Conservation (phyloP, 1,140 invertebrate genomes). For the Pantala flavescens region DNA sequence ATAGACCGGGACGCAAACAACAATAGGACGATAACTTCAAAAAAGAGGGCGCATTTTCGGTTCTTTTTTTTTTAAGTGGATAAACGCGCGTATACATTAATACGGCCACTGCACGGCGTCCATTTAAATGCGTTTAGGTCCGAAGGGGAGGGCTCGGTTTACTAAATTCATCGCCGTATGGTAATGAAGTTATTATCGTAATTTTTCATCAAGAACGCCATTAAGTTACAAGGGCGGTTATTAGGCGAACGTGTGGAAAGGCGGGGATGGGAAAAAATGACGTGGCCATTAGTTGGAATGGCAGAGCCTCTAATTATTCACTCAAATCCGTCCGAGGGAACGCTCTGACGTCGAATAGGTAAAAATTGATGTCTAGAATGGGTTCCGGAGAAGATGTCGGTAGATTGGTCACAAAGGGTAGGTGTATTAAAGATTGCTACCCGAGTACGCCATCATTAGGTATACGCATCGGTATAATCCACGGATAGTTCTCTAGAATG, state of each 20-base stretch:
- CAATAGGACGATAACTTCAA: background rate
- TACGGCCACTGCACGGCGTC: background rate
- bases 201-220: background rate
- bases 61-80: background rate
- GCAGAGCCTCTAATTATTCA: background rate
- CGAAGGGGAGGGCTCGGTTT: background rate
- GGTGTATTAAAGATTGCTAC: no score
- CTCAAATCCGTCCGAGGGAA: background rate
- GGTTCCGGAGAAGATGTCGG: no score
- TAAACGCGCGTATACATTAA: background rate
- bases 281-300: background rate
- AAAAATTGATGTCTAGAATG: no score
- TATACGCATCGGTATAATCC: no score
- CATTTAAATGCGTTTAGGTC: slow-evolving; percentile 6
- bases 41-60: background rate
- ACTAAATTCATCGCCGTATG: background rate
- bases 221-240: slow-evolving; percentile 9
- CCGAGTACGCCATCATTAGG: no score
- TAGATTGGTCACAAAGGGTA: no score
- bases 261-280: slow-evolving; percentile 1
- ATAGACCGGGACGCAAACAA: background rate
- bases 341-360: background rate
- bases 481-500: no score
- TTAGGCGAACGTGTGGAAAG: background rate
- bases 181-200: slow-evolving; percentile 8